phyloP scores from a whole-genome alignment of 2,888 invertebrate species.

The Allophyes oxyacanthae region DNA sequence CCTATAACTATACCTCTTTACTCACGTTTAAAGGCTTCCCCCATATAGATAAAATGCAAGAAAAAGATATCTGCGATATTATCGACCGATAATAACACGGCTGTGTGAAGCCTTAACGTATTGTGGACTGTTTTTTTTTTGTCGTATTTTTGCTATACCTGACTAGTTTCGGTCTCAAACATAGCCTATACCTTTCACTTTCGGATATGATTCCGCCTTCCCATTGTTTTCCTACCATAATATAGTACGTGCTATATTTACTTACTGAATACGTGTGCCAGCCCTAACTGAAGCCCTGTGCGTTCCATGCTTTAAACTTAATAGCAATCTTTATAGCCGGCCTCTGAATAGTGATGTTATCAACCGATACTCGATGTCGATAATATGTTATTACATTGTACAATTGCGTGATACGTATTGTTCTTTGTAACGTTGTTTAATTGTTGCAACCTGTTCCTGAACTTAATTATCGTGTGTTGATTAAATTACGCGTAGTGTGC shows the following conservation, averaged over 20 bases:
- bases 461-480: slow-evolving; percentile 37
- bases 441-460: slow-evolving; percentile 39
- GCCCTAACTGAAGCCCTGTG: slow-evolving; percentile 56
- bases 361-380: slow-evolving; percentile 77
- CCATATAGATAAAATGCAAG: no score
- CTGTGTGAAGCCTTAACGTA: no score
- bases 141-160: no score
- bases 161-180: no score
- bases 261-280: slow-evolving; percentile 37
- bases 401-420: slow-evolving; percentile 66
- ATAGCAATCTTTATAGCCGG: slow-evolving; percentile 87
- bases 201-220: slow-evolving; percentile 20
- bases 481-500: slow-evolving; percentile 35
- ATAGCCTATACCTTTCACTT: not conserved
- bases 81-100: no score
- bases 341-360: slow-evolving; percentile 79
- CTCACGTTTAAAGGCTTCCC: no score
- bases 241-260: slow-evolving; percentile 40
- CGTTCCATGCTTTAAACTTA: slow-evolving; percentile 82
- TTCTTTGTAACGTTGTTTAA: slow-evolving; percentile 50
- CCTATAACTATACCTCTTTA: no score
- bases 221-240: slow-evolving; percentile 33
- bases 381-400: slow-evolving; percentile 71
- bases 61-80: no score
- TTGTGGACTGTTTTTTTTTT: no score